Conservation (phyloP, 1,140 invertebrate species). For the Brachionus rotundiformis region DNA sequence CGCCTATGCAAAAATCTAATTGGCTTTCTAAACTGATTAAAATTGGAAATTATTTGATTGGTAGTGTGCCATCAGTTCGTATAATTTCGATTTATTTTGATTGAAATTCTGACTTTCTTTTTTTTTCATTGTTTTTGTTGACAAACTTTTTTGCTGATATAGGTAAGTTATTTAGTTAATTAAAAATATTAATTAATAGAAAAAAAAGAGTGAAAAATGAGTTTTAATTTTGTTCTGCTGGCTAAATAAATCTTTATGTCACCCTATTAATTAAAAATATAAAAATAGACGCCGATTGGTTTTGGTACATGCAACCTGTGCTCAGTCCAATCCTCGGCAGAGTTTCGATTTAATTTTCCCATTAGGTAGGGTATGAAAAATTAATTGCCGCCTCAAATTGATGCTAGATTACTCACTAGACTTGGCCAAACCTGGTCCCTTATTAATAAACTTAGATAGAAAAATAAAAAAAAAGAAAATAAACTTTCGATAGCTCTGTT, state of each 20-base stretch:
- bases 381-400: slow-evolving; percentile 16
- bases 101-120: not conserved
- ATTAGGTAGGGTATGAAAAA: not conserved
- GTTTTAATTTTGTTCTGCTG: not conserved
- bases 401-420: slow-evolving; percentile 46
- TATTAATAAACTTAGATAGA: slow-evolving; percentile 6
- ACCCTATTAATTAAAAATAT: not conserved
- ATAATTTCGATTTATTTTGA: slow-evolving; percentile 8
- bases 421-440: not conserved
- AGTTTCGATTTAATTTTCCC: slow-evolving; percentile 50
- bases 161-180: slow-evolving; percentile 40
- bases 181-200: slow-evolving; percentile 43
- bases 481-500: too few species aligned
- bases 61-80: not conserved
- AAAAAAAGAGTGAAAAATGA: not conserved
- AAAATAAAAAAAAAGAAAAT: not conserved
- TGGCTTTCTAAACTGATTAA: not conserved
- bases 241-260: not conserved
- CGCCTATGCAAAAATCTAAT: not conserved
- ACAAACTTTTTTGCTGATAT: not conserved
- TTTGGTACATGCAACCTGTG: slow-evolving; percentile 15
- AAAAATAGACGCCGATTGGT: not conserved
- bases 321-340: not conserved
- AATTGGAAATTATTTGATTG: not conserved
- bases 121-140: slow-evolving; percentile 10